Conservation (phyloP, 2,797 vertebrate genomes). For the Sebastes minor region DNA sequence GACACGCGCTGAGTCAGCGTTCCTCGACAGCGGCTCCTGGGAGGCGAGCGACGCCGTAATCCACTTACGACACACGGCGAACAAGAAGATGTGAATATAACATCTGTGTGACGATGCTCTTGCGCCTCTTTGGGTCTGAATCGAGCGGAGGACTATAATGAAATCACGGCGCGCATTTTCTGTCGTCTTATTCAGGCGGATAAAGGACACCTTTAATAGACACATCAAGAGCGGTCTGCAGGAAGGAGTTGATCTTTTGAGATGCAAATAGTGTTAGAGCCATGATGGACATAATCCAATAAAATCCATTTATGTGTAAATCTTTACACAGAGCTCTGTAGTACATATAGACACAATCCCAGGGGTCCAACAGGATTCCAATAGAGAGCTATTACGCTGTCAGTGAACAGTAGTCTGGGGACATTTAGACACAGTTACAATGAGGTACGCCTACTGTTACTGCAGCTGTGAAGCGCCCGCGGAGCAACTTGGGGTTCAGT, state of each 20-base stretch:
- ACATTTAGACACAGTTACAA: background rate
- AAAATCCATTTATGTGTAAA: conserved; percentile 10
- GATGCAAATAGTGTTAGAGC: background rate
- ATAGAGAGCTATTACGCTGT: background rate
- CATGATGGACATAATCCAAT: background rate
- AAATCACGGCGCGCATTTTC: background rate
- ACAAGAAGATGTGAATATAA: background rate
- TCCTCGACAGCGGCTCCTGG: background rate
- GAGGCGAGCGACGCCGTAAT: background rate
- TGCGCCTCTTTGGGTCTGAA: background rate
- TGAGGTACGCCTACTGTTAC: too few species aligned
- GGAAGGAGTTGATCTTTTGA: background rate
- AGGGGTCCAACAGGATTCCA: background rate
- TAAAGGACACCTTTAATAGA: background rate
- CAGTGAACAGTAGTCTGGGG: background rate
- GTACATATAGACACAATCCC: background rate
- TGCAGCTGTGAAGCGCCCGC: too few species aligned
- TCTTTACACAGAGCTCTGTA: background rate
- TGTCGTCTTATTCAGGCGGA: background rate
- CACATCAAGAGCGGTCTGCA: background rate
- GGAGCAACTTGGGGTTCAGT: too few species aligned
- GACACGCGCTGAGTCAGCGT: background rate
- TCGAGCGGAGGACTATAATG: background rate
- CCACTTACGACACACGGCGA: background rate
- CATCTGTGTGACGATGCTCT: background rate